These are phyloP conservation scores for Drosophila rufa DNA, from an alignment of 1,140 invertebrate species.

Conservation along the genomic window DNA sequence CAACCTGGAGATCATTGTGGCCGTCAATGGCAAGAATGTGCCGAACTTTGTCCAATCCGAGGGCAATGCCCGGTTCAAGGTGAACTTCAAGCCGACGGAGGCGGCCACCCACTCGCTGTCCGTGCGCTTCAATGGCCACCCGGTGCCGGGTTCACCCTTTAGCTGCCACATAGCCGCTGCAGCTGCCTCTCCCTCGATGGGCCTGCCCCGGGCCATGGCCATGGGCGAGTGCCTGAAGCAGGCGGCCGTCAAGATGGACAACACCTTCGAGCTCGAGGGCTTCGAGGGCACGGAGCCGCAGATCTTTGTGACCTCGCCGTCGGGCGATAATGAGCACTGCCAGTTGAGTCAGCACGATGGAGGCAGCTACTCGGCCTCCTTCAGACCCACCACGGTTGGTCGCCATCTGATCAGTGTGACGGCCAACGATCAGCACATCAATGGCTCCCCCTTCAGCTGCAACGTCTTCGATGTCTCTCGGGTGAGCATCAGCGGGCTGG, in stretches of 20 bases:
- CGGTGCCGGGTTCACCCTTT: conserved; percentile 96
- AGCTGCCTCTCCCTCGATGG: conserved; percentile 55
- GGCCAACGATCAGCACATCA: conserved; percentile 92
- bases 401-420: conserved; percentile 93
- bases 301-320: conserved; percentile 92
- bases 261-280: conserved; percentile 82
- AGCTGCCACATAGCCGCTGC: conserved; percentile 90
- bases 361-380: conserved; percentile 90
- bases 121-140: conserved; percentile 98
- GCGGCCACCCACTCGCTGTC: conserved; percentile 94
- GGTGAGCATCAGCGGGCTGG: conserved; percentile 92
- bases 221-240: conserved; percentile 87
- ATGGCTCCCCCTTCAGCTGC: conserved; percentile 96
- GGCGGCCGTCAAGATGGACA: conserved; percentile 86
- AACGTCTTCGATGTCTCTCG: conserved; percentile 96
- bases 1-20: conserved; percentile 98
- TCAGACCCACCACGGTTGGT: conserved; percentile 93
- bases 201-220: conserved; percentile 86
- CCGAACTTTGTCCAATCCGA: conserved; percentile 99
- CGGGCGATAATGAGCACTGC: conserved; percentile 90
- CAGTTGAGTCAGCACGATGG: conserved; percentile 87
- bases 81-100: conserved; percentile 98
- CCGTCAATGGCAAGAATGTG: conserved; percentile 98
- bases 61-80: conserved; percentile 97
- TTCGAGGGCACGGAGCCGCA: conserved; percentile 87